These are phyloP conservation scores for Dromiciops gliroides DNA, from an alignment of 2,113 vertebrate species.

Conservation along the genomic window DNA sequence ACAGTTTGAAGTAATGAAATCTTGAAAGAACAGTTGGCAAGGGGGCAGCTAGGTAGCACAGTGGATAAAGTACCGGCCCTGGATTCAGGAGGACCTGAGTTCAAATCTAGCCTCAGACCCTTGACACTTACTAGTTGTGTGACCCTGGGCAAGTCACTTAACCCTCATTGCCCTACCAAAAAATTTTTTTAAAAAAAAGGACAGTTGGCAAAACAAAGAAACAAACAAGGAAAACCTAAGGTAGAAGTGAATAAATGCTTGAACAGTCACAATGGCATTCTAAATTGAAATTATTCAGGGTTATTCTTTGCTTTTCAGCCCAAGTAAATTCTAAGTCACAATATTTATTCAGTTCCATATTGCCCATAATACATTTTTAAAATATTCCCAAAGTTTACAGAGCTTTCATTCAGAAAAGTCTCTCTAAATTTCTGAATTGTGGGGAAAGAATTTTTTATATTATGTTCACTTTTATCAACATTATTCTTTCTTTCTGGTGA, in stretches of 20 bases:
- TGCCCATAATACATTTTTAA: background rate
- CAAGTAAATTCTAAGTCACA: background rate
- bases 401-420: background rate
- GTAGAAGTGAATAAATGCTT: background rate
- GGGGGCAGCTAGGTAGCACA: too few species aligned
- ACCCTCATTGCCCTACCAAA: too few species aligned
- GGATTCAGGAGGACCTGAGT: too few species aligned
- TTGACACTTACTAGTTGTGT: too few species aligned
- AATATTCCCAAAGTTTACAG: background rate
- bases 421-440: background rate
- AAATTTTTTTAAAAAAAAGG: too few species aligned
- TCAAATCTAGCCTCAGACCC: too few species aligned
- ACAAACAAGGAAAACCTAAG: background rate
- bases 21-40: conserved; percentile 46
- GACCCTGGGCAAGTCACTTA: too few species aligned
- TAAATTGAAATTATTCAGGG: conserved; percentile 2
- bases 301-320: background rate
- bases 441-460: background rate
- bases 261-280: conserved; percentile 1
- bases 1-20: background rate
- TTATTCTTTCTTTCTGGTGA: conserved; percentile 29
- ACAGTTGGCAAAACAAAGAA: conserved; percentile 49
- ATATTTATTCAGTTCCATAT: background rate
- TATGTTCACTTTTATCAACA: background rate
- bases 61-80: too few species aligned